Conservation (phyloP, 2,797 vertebrate genomes). For the Vireo griseus region DNA sequence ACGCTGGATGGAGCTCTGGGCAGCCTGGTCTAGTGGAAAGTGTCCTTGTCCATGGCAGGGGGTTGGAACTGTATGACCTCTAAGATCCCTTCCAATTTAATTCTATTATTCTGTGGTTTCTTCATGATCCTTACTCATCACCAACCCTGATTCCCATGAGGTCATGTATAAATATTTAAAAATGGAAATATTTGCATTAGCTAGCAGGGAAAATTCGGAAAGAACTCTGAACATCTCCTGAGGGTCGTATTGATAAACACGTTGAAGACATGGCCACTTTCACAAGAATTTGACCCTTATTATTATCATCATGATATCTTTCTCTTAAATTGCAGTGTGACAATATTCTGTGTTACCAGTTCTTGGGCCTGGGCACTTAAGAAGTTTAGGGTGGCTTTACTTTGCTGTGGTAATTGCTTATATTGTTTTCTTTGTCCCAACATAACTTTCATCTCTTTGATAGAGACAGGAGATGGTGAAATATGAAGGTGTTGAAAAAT, state of each 20-base stretch:
- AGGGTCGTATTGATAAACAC: background rate
- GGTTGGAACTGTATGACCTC: background rate
- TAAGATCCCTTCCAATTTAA: background rate
- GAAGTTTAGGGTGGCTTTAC: background rate
- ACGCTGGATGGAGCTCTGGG: background rate
- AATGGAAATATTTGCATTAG: background rate
- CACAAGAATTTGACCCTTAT: background rate
- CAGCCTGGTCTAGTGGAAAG: background rate
- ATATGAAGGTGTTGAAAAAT: background rate
- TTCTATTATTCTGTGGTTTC: background rate
- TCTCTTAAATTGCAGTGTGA: background rate
- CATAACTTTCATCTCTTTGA: background rate
- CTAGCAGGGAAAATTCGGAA: background rate
- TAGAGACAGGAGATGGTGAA: rapidly evolving
- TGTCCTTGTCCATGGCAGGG: background rate
- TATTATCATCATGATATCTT: background rate
- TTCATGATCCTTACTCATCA: background rate
- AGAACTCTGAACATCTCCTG: background rate
- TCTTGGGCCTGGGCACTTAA: background rate
- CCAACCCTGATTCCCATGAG: background rate
- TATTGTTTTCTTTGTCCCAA: background rate
- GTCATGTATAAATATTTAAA: background rate
- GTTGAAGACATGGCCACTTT: rapidly evolving
- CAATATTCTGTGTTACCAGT: background rate
- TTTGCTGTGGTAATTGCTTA: background rate